Evolutionary conservation across 2,797 vertebrate genomes (phyloP).

Genomic region (Molossus molossus): DNA sequence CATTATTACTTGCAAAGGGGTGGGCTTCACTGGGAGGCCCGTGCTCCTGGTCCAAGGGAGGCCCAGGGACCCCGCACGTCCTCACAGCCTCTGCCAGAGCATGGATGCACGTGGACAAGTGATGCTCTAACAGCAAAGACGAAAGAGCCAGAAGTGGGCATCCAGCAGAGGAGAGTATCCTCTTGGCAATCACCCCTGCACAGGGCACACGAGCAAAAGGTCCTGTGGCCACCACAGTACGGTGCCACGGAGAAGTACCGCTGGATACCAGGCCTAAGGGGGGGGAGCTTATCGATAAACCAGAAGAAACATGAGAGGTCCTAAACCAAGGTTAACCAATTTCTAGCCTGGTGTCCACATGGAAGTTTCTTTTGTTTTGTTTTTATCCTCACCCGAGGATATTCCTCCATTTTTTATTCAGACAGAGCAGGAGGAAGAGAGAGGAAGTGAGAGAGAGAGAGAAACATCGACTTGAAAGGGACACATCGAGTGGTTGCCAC

Average conservation of each 20-base stretch:
- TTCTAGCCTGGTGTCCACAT: background rate
- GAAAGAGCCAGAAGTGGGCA: background rate
- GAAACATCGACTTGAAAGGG: too few species aligned
- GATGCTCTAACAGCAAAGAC: background rate
- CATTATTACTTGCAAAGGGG: rapidly evolving
- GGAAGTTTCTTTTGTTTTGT: background rate
- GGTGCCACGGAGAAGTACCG: rapidly evolving
- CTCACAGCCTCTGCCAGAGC: background rate
- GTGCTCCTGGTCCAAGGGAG: background rate
- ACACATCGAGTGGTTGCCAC: too few species aligned
- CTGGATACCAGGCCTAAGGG: background rate
- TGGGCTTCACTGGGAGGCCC: rapidly evolving
- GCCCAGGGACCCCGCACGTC: background rate
- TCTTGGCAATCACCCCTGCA: background rate
- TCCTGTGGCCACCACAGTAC: rapidly evolving
- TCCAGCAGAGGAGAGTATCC: background rate
- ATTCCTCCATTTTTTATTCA: too few species aligned
- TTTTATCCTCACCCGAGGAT: too few species aligned
- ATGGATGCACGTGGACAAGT: rapidly evolving
- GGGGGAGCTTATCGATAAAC: background rate
- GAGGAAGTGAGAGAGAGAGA: too few species aligned
- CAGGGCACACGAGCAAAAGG: background rate
- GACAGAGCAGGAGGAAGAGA: too few species aligned
- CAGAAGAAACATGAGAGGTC: background rate
- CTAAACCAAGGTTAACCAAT: background rate